phyloP scores from a whole-genome alignment of 2,113 vertebrate species.

The Rhea pennata region DNA sequence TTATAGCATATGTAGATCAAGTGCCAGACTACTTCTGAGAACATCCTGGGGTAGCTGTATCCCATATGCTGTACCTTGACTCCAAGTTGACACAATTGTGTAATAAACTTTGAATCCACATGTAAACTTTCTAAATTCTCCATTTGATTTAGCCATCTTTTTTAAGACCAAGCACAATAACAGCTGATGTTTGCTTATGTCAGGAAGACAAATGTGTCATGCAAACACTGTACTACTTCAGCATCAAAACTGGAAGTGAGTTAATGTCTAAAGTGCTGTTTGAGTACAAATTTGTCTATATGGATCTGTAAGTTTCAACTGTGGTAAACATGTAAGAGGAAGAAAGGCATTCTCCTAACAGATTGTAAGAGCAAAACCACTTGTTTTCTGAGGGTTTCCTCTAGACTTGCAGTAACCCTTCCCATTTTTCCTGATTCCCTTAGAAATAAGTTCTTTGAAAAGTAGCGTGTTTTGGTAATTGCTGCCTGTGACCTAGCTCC shows the following conservation, averaged over 20 bases:
- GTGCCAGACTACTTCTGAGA: neutral
- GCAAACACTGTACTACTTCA: constrained; percentile 18
- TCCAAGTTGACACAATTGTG: neutral
- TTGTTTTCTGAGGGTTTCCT: neutral
- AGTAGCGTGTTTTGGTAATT: neutral
- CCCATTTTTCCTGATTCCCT: neutral
- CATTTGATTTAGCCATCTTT: constrained; percentile 18
- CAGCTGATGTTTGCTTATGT: constrained; percentile 37
- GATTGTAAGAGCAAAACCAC: too few relatives aligned
- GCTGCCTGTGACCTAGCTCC: neutral
- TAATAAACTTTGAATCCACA: constrained; percentile 26
- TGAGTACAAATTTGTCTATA: neutral
- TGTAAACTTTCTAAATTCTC: neutral
- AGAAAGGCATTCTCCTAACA: neutral
- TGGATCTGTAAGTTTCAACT: neutral
- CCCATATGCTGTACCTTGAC: neutral
- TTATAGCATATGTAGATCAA: neutral
- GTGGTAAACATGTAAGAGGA: neutral
- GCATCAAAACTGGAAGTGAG: neutral
- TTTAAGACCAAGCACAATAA: constrained; percentile 28
- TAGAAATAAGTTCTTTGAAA: neutral
- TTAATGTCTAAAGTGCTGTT: neutral
- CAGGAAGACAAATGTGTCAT: neutral
- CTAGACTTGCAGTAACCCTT: neutral
- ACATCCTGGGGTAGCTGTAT: neutral